phyloP scores from a whole-genome alignment of 2,113 vertebrate genomes.

The Anhinga anhinga region DNA sequence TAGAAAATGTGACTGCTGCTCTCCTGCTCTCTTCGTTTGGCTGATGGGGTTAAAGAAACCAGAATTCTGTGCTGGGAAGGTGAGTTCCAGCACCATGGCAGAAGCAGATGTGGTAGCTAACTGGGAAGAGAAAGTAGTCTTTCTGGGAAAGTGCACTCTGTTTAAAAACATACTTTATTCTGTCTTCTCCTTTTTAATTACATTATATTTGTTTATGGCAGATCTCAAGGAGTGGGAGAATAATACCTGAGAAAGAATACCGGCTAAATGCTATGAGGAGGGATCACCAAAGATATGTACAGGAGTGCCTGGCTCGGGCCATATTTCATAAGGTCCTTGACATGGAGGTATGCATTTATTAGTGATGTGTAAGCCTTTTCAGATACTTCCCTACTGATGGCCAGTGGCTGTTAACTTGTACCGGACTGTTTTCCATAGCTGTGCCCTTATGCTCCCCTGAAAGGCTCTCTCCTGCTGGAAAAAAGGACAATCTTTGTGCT shows the following conservation, averaged over 20 bases:
- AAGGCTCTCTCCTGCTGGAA: background rate
- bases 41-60: background rate
- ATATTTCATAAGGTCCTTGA: slow-evolving; percentile 89
- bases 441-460: background rate
- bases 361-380: background rate
- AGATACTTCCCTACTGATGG: background rate
- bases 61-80: background rate
- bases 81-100: background rate
- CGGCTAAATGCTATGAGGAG: slow-evolving; percentile 79
- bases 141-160: background rate
- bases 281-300: slow-evolving; percentile 81
- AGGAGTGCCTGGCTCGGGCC: slow-evolving; percentile 84
- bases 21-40: background rate
- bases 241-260: slow-evolving; percentile 91
- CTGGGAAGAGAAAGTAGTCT: background rate
- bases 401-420: background rate
- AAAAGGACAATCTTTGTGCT: background rate
- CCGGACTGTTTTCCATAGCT: rapidly evolving
- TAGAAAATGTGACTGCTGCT: background rate
- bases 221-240: slow-evolving; percentile 90
- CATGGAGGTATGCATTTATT: slow-evolving; percentile 80
- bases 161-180: background rate
- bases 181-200: background rate
- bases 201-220: slow-evolving; percentile 48
- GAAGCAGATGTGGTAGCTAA: background rate